Percentiles rank a stretch among this genome's conserved stretches.
Evolutionary conservation across 2,113 vertebrate species (phyloP).

Genomic region (Phocoena phocoena): DNA sequence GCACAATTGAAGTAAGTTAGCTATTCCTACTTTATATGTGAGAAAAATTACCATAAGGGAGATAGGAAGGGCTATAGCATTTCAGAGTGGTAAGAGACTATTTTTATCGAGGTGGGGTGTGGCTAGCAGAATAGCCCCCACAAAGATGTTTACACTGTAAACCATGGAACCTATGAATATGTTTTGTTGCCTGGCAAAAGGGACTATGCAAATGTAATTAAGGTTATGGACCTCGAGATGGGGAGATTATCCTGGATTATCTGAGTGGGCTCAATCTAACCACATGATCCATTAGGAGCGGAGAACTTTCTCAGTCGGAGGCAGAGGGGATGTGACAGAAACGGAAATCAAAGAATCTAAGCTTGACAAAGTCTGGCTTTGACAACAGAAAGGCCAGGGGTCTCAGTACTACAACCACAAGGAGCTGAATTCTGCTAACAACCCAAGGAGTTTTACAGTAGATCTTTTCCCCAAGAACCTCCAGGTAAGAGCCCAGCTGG

Average conservation of each 20-base stretch:
- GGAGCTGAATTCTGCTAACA: background rate
- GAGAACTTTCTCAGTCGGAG: background rate
- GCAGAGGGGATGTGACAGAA: background rate
- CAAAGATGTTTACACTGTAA: background rate
- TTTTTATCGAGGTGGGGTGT: background rate
- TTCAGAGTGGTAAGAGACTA: background rate
- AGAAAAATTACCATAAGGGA: background rate
- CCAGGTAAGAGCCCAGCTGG: background rate
- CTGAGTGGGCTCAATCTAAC: background rate
- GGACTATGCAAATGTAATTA: background rate
- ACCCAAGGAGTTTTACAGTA: background rate
- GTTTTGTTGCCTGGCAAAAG: background rate
- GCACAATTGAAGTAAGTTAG: background rate
- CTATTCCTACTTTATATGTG: background rate
- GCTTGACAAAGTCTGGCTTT: background rate
- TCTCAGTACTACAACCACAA: background rate
- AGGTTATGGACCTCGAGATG: background rate
- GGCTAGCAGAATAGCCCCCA: background rate
- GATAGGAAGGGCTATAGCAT: background rate
- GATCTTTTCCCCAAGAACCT: background rate
- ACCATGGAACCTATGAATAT: background rate
- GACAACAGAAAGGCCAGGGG: background rate
- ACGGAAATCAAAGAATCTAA: background rate
- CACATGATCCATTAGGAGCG: background rate
- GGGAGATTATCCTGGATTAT: background rate